Percentiles rank a stretch among this genome's conserved stretches.
These are phyloP conservation scores for Fulica atra DNA, from an alignment of 2,113 vertebrate species.

Conservation along the genomic window DNA sequence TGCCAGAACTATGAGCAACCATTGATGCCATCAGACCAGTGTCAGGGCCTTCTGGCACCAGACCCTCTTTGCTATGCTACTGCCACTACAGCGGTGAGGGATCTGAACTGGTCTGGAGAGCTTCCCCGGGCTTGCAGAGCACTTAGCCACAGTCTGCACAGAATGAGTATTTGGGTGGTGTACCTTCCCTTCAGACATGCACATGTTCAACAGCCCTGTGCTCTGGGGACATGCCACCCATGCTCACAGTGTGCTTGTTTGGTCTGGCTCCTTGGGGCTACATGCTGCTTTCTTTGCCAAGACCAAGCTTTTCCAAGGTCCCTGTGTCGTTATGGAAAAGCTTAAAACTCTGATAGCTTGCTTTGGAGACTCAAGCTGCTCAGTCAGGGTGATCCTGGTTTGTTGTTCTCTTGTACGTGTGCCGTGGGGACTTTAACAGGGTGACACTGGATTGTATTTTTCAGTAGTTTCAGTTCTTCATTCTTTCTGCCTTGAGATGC, in stretches of 20 bases:
- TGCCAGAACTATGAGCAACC: neutral
- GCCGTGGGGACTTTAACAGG: neutral
- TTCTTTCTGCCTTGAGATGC: neutral
- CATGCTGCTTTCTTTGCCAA: neutral
- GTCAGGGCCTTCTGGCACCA: neutral
- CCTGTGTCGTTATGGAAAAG: neutral
- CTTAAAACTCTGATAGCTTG: neutral
- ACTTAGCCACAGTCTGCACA: neutral
- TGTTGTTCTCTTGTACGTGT: fast-evolving
- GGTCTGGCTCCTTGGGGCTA: neutral
- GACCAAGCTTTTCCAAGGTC: neutral
- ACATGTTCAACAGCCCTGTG: neutral
- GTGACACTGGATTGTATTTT: neutral
- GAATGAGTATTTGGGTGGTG: neutral
- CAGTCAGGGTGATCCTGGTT: neutral
- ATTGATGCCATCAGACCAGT: neutral
- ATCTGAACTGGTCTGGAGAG: neutral
- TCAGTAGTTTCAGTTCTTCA: neutral
- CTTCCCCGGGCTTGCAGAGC: neutral
- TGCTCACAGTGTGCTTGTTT: neutral
- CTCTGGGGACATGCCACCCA: fast-evolving
- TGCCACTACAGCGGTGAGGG: neutral
- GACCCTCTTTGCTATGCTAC: neutral
- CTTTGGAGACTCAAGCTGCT: neutral
- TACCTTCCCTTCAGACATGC: neutral